Percentiles rank a stretch among this genome's conserved stretches.
phyloP scores from a whole-genome alignment of 1,140 invertebrate genomes.

The Danaus melanippus region DNA sequence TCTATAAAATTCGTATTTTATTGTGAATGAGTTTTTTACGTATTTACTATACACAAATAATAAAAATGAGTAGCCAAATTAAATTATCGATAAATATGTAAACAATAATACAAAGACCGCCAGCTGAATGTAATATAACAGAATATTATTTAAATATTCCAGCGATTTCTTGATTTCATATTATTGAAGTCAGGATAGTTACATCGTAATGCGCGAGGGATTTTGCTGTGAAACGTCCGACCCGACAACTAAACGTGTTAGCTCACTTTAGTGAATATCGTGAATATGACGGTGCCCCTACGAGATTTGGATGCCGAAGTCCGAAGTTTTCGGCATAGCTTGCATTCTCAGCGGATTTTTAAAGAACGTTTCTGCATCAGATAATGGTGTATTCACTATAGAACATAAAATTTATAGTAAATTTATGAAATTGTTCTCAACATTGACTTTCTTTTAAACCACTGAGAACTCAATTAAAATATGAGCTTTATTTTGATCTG shows the following conservation, averaged over 20 bases:
- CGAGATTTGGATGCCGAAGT: constrained; percentile 40
- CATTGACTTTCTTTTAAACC: too few species aligned
- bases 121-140: too few species aligned
- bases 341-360: constrained; percentile 52
- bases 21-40: too few species aligned
- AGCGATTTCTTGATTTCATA: constrained; percentile 30
- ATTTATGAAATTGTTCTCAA: too few species aligned
- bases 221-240: constrained; percentile 42
- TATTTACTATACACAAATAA: too few species aligned
- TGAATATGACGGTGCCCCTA: constrained; percentile 52
- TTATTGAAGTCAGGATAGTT: constrained; percentile 30
- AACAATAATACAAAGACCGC: too few species aligned
- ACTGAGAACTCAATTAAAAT: too few species aligned
- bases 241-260: constrained; percentile 47
- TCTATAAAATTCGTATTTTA: too few species aligned
- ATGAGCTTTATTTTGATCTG: too few species aligned
- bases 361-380: constrained; percentile 34
- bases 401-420: too few species aligned
- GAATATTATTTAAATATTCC: constrained; percentile 41
- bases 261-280: constrained; percentile 62
- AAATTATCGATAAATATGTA: too few species aligned
- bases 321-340: constrained; percentile 35
- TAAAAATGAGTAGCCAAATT: too few species aligned
- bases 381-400: constrained; percentile 33
- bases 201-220: constrained; percentile 46